Conservation (phyloP, 1,140 invertebrate genomes). For the Mycetomoellerius zeteki region DNA sequence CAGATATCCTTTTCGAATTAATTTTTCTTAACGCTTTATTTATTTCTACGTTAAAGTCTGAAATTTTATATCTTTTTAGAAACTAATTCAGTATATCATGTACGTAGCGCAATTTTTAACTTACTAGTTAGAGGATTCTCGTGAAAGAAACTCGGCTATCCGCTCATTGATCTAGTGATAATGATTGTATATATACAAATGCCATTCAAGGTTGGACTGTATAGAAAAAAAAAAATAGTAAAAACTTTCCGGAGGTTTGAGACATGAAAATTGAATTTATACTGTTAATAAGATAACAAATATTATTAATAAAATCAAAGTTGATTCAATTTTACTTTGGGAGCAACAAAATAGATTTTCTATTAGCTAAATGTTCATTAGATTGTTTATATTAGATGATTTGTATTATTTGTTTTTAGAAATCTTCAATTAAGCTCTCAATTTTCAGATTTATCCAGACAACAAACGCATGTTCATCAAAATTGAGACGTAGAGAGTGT, state of each 20-base stretch:
- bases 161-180: slow-evolving; percentile 41
- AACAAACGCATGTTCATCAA: no score
- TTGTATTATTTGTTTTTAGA: no score
- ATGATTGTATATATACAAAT: slow-evolving; percentile 47
- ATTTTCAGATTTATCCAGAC: background rate
- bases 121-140: slow-evolving; percentile 18
- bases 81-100: background rate
- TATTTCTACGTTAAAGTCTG: background rate
- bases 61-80: background rate
- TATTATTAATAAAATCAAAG: background rate
- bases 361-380: slow-evolving; percentile 10
- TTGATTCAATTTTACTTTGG: slow-evolving; percentile 2
- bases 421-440: background rate
- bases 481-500: no score
- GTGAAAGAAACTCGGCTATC: slow-evolving; percentile 6
- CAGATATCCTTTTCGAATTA: background rate
- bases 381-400: background rate
- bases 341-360: background rate
- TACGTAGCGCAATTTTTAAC: slow-evolving; percentile 10
- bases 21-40: slow-evolving; percentile 6
- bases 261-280: background rate
- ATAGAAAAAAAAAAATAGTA: slow-evolving; percentile 47
- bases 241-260: background rate
- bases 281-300: slow-evolving; percentile 4
- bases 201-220: slow-evolving; percentile 52